phyloP scores from a whole-genome alignment of 2,113 vertebrate genomes.

The Morone chrysops region DNA sequence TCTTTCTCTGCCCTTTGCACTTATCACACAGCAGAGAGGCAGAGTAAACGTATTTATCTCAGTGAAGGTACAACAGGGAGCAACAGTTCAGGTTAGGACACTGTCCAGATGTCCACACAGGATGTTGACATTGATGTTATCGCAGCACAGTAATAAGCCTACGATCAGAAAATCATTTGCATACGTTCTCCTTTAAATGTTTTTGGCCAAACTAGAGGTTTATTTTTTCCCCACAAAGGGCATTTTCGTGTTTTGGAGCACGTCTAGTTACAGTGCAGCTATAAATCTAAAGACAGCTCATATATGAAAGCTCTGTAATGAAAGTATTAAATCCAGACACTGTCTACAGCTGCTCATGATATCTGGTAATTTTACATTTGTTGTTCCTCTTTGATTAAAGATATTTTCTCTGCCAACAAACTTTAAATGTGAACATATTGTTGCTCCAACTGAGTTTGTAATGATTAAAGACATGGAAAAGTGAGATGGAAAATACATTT shows the following conservation, averaged over 20 bases:
- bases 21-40: neutral
- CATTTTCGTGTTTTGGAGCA: neutral
- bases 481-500: neutral
- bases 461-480: neutral
- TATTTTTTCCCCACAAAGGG: neutral
- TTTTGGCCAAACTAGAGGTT: neutral
- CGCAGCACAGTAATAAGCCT: neutral
- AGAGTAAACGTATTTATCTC: constrained; percentile 2
- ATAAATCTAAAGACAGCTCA: neutral
- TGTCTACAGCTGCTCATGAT: neutral
- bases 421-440: neutral
- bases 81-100: constrained; percentile 18
- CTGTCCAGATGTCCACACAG: neutral
- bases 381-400: neutral
- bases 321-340: constrained; percentile 14
- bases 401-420: neutral
- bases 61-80: neutral
- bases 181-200: constrained; percentile 3
- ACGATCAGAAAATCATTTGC: neutral
- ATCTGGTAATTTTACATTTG: neutral
- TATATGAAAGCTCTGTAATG: neutral
- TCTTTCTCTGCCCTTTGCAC: constrained; percentile 4
- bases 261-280: neutral
- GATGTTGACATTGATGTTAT: constrained; percentile 28
- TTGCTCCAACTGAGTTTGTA: neutral